Conservation (phyloP, 2,797 vertebrate species). For the Clarias fuscus region DNA sequence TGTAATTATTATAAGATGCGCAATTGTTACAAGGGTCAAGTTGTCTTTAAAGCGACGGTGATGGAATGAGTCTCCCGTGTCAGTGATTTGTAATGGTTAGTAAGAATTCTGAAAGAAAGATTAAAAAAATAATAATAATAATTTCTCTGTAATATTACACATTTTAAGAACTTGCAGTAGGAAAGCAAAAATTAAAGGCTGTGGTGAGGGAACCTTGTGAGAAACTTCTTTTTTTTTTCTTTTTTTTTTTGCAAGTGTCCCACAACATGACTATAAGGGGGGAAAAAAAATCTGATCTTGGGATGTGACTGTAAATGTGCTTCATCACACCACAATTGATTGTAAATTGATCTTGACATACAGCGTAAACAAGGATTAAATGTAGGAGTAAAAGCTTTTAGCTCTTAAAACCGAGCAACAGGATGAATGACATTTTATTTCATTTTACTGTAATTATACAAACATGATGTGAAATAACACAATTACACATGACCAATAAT, state of each 20-base stretch:
- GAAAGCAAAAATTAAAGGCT: neutral
- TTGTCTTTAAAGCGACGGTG: neutral
- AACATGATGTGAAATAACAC: too few species aligned
- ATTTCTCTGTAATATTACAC: neutral
- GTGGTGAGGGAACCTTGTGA: too few species aligned
- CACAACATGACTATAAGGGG: neutral
- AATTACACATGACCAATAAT: too few species aligned
- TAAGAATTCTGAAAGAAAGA: neutral
- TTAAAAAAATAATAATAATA: too few species aligned
- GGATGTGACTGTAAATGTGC: neutral
- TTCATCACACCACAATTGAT: neutral
- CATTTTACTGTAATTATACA: too few species aligned
- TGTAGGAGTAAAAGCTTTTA: neutral
- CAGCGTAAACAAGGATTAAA: neutral
- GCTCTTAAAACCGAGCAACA: too few species aligned
- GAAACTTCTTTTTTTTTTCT: too few species aligned
- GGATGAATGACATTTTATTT: too few species aligned
- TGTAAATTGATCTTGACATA: neutral
- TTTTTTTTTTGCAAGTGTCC: neutral
- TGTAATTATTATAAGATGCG: neutral
- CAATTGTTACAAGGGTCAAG: neutral
- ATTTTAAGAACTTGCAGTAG: neutral
- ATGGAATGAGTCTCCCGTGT: conserved; percentile 1
- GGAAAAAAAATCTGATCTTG: neutral
- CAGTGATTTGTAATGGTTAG: neutral